Percentiles rank a stretch among this genome's conserved stretches.
phyloP scores from a whole-genome alignment of 1,140 invertebrate species.

The honey bee (Apis mellifera) region DNA sequence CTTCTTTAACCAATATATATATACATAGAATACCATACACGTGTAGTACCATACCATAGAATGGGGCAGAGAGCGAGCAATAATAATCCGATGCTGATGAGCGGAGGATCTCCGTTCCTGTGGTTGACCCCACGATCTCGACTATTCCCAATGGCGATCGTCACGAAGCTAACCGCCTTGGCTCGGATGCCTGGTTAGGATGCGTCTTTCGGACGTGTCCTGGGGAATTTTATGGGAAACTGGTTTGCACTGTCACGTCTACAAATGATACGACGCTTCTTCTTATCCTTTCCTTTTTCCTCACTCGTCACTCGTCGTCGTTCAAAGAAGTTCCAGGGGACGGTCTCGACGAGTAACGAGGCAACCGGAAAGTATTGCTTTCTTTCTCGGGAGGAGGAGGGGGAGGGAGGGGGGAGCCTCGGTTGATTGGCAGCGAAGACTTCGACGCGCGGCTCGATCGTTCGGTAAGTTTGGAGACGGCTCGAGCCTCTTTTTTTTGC shows the following conservation, averaged over 20 bases:
- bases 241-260: constrained; percentile 30
- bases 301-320: neutral
- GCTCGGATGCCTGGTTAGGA: constrained; percentile 22
- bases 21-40: neutral
- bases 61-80: constrained; percentile 42
- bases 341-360: constrained; percentile 12
- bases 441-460: neutral
- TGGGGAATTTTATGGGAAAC: constrained; percentile 29
- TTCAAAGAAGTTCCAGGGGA: neutral
- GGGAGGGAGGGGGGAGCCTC: too few species aligned
- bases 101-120: constrained; percentile 34
- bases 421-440: constrained; percentile 2
- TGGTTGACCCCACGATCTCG: constrained; percentile 36
- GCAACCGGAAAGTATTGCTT: neutral
- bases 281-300: neutral
- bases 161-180: constrained; percentile 16
- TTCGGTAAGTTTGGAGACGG: constrained; percentile 14
- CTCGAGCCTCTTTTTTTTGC: neutral
- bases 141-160: constrained; percentile 35
- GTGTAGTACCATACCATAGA: constrained; percentile 24
- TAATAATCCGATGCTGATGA: constrained; percentile 65
- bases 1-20: neutral
- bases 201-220: constrained; percentile 26
- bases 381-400: neutral
- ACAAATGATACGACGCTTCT: constrained; percentile 19